Evolutionary conservation across 1,140 invertebrate genomes (phyloP).

Genomic region (Metopolophium dirhodum): DNA sequence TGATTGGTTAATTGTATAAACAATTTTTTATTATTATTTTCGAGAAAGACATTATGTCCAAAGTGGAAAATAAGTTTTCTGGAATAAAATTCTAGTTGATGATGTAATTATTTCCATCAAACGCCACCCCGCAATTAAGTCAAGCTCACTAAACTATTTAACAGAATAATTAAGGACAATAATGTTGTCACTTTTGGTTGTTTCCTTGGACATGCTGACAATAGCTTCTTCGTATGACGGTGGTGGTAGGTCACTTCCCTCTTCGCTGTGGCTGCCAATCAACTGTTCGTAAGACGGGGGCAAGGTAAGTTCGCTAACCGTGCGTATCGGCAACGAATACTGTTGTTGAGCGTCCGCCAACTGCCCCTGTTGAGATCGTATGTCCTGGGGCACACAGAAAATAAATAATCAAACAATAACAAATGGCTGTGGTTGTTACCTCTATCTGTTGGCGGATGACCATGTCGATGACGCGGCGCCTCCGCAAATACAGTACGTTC

Average conservation of each 20-base stretch:
- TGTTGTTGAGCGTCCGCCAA: slow-evolving; percentile 51
- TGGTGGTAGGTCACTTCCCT: slow-evolving; percentile 60
- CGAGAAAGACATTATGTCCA: background rate
- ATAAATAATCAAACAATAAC: background rate
- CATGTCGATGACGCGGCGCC: slow-evolving; percentile 73
- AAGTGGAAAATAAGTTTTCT: background rate
- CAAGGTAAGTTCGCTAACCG: slow-evolving; percentile 66
- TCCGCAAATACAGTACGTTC: slow-evolving; percentile 71
- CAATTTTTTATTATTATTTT: background rate
- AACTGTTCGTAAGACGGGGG: slow-evolving; percentile 69
- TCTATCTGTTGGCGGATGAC: slow-evolving; percentile 70
- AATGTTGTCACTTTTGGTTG: slow-evolving; percentile 61
- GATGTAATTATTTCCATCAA: background rate
- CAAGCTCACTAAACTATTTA: background rate
- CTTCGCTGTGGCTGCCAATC: slow-evolving; percentile 61
- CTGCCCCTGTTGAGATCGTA: background rate
- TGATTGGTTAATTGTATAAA: background rate
- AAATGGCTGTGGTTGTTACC: slow-evolving; percentile 65
- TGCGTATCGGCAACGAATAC: slow-evolving; percentile 39
- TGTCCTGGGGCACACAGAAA: slow-evolving; percentile 9
- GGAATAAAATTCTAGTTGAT: background rate
- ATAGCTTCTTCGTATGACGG: slow-evolving; percentile 71
- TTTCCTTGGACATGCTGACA: slow-evolving; percentile 66
- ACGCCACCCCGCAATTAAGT: background rate
- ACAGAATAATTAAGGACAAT: slow-evolving; percentile 44